Evolutionary conservation across 2,113 vertebrate species (phyloP).

Genomic region (Camelus dromedarius): DNA sequence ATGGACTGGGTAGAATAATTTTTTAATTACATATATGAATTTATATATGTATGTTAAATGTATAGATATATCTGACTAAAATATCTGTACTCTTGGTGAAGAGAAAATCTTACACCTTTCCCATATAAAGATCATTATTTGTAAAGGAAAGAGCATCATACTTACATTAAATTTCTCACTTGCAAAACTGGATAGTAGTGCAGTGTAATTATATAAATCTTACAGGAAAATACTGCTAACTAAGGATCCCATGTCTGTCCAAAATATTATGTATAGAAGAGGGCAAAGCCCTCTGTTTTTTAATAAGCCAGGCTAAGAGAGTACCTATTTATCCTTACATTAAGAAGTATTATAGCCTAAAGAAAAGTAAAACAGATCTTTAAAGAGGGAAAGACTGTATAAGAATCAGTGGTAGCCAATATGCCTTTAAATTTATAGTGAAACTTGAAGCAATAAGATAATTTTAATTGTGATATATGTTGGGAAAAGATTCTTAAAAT

Average conservation of each 20-base stretch:
- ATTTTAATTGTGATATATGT: background rate
- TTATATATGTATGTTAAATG: background rate
- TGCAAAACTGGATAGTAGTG: background rate
- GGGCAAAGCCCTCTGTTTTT: background rate
- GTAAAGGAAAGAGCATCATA: slow-evolving; percentile 23
- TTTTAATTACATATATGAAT: background rate
- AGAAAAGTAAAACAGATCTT: background rate
- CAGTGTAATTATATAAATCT: background rate
- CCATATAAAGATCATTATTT: background rate
- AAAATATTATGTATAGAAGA: background rate
- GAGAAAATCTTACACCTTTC: background rate
- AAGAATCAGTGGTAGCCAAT: background rate
- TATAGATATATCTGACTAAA: background rate
- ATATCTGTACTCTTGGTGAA: background rate
- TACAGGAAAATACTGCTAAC: background rate
- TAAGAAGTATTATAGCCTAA: background rate
- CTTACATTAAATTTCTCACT: background rate
- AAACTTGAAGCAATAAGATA: background rate
- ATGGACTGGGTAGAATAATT: background rate
- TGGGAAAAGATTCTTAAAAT: background rate
- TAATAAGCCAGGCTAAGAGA: background rate
- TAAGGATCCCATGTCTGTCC: background rate
- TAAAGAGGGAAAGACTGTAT: background rate
- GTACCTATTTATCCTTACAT: background rate
- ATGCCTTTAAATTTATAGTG: background rate